Percentiles rank a stretch among this genome's conserved stretches.
These are phyloP conservation scores for Aphaenogaster ashmeadi DNA, from an alignment of 1,140 invertebrate genomes.

Conservation along the genomic window DNA sequence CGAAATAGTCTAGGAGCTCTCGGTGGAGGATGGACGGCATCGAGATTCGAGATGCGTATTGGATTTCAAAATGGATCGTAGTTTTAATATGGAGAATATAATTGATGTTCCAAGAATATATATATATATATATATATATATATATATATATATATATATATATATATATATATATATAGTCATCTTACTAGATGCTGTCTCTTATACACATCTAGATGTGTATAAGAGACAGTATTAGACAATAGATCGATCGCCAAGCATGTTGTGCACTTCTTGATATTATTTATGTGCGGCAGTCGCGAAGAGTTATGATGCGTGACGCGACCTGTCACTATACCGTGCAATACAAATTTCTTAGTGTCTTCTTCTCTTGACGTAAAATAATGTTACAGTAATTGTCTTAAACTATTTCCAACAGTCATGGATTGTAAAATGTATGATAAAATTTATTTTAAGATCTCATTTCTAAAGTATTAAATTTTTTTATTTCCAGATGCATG, in stretches of 20 bases:
- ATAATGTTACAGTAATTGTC: not conserved
- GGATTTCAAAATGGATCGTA: slow-evolving; percentile 78
- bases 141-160: too few relatives aligned
- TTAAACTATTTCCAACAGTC: not conserved
- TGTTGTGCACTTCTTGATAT: not conserved
- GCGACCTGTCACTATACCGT: not conserved
- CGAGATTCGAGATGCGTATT: slow-evolving; percentile 78
- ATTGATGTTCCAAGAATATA: not conserved
- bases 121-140: too few relatives aligned
- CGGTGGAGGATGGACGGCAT: slow-evolving; percentile 51
- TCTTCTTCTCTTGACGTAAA: not conserved
- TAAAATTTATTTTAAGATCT: not conserved
- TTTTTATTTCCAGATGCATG: not conserved
- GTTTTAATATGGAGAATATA: slow-evolving; percentile 3
- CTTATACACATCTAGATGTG: too few relatives aligned
- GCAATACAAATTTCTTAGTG: not conserved
- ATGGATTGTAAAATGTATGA: not conserved
- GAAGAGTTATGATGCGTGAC: slow-evolving; percentile 41
- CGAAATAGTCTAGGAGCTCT: slow-evolving; percentile 83
- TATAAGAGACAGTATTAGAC: too few relatives aligned
- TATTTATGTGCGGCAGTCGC: slow-evolving; percentile 23
- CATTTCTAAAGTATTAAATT: not conserved
- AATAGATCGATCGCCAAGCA: slow-evolving; percentile 30
- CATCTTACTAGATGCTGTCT: not conserved
- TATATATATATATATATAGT: not conserved